Base-by-base conservation (phyloP, 2,888 invertebrate genomes). In the Zaprionus obscuricornis region DNA sequence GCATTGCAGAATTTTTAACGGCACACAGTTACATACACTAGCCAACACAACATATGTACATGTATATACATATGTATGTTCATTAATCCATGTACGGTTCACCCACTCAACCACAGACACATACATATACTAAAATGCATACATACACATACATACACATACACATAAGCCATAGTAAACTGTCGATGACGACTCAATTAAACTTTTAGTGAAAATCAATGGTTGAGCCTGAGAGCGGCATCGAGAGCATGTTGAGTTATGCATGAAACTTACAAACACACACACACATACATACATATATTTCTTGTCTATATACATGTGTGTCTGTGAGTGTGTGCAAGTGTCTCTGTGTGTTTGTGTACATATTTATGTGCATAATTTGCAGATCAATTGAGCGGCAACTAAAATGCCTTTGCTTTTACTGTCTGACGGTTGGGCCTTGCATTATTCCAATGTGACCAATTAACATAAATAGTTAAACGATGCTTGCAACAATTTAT, bases 401-500 rank as follows among this genome's bases (percentile, higher is more conserved):
- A 40, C 2, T 46, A 67, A 63, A 62, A 51, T 66, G 52, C 29
- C 22, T 37, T 55, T 47, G 36, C 7, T 13, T 16, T 33, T 31
- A 16, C 20, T 4, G 26, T 8, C 13, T n/a, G 8, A 27, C 27
- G 16, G 10, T 11, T 17, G 43, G 26, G 42, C 18, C 47, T 18
- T 33, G 49, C 17, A 54, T 39, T 49, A 45, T 51, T 22, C 46
- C n/a, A 22, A 51, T 45, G 37, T 26, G n/a, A 22, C 8, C 60
- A 59, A 72, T 78, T 64, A 69, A 50, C 64, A 78, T 66, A 75
- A 76, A 72, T 60, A 74, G 63, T 60, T 58, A 55, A 66, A 52
- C 18, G 10, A 31, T 39, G 4, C 3, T 0, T 16, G 34, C 36
- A 39, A 37, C 36, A 49, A 66, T 65, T 75, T 52, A 42, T 57